Evolutionary conservation across 1,140 invertebrate species (phyloP).

Genomic region (Tetranychus urticae): DNA sequence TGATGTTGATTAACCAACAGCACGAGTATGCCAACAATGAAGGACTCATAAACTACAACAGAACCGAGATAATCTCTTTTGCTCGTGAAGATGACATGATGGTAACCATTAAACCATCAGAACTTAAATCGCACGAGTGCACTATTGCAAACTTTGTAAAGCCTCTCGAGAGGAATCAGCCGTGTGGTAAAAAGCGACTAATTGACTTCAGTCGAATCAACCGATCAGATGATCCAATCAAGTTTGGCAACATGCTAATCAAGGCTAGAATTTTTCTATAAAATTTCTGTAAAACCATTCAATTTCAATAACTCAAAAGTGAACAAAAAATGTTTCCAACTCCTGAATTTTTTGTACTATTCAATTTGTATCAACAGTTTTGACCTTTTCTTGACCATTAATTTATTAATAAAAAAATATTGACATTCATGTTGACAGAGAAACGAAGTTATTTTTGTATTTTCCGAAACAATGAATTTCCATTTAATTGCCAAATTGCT

Average conservation of each 20-base stretch:
- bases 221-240: neutral
- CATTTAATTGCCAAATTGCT: too few species aligned
- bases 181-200: neutral
- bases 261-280: neutral
- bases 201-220: neutral
- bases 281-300: neutral
- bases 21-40: neutral
- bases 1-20: slow-evolving; percentile 6
- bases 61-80: neutral
- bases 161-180: slow-evolving; percentile 4
- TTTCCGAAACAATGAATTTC: too few species aligned
- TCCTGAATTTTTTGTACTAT: too few species aligned
- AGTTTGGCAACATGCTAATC: neutral
- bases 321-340: too few species aligned
- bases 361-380: too few species aligned
- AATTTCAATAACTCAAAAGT: too few species aligned
- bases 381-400: too few species aligned
- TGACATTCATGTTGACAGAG: too few species aligned
- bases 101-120: neutral
- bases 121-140: neutral
- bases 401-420: too few species aligned
- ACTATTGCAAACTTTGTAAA: neutral
- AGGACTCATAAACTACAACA: neutral
- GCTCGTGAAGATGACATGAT: neutral
- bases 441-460: too few species aligned